Evolutionary conservation across 1,140 invertebrate genomes (phyloP), one percentile per base, ranked within the genome.

Genomic region (Caenorhabditis elegans): DNA sequence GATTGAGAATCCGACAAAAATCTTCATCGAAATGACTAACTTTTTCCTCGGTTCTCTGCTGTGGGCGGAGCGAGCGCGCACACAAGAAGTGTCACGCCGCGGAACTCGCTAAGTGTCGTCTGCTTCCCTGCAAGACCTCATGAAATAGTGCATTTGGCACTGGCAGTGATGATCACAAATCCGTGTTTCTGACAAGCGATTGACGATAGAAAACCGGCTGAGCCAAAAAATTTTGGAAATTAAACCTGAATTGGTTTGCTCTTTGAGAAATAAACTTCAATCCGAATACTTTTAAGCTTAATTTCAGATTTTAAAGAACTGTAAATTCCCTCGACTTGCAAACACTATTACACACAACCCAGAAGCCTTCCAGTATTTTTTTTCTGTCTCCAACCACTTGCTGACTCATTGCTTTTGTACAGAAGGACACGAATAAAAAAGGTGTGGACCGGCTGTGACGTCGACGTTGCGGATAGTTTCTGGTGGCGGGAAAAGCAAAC

Each of bases 141-240:
- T 13, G 34, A 13, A 4, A n/a, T 1, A 13, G 10, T 5, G 2
- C 26, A 5, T 3, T 34, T 19, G 60, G 34, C 4, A 22, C n/a
- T 22, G 60, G 60, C 60, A 39, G 34, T 70, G 60, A 70, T 39
- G 60, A 70, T 70, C 60, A 36, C 60, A 36, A 70, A 70, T 70
- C 60, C 60, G 60, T 70, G 60, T 70, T 70, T 70, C 60, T 70
- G 60, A 70, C 60, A 70, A 70, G 60, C 60, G 60, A 17, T 70
- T 70, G 60, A 70, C 31, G 60, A 70, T 70, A 24, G 34, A 70
- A 70, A 39, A 70, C 17, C 60, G 60, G 60, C 60, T 70, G 60
- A 70, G 60, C 60, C 60, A 36, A 43, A 43, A 8, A 43, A 43
- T 15, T n/a, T n/a, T n/a, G n/a, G n/a, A n/a, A n/a, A n/a, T n/a